phyloP scores from a whole-genome alignment of 2,797 vertebrate genomes.

The Synanceia verrucosa region DNA sequence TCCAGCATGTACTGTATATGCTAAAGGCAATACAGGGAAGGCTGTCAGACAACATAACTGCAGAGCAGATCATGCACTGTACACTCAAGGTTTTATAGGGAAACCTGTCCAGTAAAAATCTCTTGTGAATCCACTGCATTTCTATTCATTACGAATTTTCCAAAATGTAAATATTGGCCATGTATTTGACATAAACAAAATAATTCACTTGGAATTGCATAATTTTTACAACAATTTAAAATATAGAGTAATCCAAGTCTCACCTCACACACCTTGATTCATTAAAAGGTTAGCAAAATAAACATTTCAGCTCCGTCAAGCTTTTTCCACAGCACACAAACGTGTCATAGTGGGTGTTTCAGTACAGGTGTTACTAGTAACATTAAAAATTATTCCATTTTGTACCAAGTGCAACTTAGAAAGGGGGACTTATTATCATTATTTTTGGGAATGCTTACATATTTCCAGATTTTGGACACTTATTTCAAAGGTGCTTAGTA shows the following conservation, averaged over 20 bases:
- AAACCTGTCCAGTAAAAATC: neutral
- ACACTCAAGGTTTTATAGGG: neutral
- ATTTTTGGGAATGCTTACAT: too few relatives aligned
- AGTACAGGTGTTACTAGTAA: neutral
- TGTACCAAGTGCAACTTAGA: too few relatives aligned
- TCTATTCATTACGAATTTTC: neutral
- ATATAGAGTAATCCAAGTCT: neutral
- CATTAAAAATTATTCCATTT: neutral
- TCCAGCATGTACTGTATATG: slow-evolving; percentile 15
- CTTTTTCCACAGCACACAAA: neutral
- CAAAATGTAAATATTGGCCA: neutral
- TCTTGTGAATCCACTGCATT: neutral
- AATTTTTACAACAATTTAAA: neutral
- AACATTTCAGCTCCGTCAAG: neutral
- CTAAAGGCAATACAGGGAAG: slow-evolving; percentile 32
- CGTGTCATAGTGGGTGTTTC: neutral
- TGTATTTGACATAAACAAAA: neutral
- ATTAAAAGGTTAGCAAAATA: neutral
- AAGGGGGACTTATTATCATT: too few relatives aligned
- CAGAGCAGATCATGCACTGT: slow-evolving; percentile 15
- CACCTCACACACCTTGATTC: neutral
- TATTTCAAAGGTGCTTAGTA: too few relatives aligned
- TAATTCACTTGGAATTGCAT: neutral
- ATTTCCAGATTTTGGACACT: too few relatives aligned
- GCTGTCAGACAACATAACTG: slow-evolving; percentile 29